Evolutionary conservation across 2,888 invertebrate species (phyloP).

Genomic region (Andrena trimmerana): DNA sequence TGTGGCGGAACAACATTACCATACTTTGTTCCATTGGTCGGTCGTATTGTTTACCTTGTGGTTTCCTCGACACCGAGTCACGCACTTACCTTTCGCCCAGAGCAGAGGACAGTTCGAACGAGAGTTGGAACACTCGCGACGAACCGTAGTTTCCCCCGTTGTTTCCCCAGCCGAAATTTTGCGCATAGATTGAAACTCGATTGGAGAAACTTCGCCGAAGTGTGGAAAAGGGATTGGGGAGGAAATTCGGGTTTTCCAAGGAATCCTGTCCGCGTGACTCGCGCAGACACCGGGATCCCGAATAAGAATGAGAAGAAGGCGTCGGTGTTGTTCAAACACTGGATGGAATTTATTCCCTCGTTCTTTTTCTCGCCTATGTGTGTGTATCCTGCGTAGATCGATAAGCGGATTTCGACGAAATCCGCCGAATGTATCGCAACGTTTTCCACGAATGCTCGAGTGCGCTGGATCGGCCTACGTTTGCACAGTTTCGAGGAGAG

Average conservation of each 20-base stretch:
- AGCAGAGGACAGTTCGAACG: not conserved
- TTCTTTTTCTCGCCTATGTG: not conserved
- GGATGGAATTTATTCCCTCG: conserved; percentile 12
- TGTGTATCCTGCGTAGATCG: conserved; percentile 14
- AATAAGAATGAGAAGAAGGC: not conserved
- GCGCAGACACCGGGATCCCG: not conserved
- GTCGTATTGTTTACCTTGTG: not conserved
- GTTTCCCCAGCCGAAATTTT: not conserved
- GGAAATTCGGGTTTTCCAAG: not conserved
- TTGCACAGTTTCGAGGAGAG: not conserved
- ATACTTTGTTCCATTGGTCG: not conserved
- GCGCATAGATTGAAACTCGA: not conserved
- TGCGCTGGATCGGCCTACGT: not conserved
- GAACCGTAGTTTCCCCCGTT: not conserved
- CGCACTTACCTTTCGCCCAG: not conserved
- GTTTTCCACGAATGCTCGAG: not conserved
- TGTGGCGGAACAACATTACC: conserved; percentile 3
- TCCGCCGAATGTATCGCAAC: conserved; percentile 12
- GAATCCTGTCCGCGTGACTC: no score
- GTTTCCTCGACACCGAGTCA: not conserved
- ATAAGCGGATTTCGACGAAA: conserved; percentile 17
- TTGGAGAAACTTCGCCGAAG: not conserved
- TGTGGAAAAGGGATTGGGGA: not conserved
- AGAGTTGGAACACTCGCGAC: not conserved
- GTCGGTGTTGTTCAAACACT: conserved; percentile 18